Base-by-base conservation (phyloP, 2,888 invertebrate species). In the Dorcus hopei region DNA sequence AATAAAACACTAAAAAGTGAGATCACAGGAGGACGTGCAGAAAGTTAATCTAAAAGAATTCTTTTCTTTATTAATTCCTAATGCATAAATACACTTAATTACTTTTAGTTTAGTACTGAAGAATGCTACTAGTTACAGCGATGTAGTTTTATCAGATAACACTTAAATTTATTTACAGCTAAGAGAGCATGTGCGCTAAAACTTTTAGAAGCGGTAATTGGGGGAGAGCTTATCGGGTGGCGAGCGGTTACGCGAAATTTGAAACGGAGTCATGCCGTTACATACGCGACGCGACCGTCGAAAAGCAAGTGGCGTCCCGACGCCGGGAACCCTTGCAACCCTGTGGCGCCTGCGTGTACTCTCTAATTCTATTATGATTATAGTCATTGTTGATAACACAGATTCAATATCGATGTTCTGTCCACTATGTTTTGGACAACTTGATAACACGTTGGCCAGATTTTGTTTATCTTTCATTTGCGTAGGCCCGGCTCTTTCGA, bases 351-450 rank as follows among this genome's bases (percentile, higher is more conserved):
- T 73, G 75, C 74, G 74, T 74, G 66, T 58, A 57, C 66, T 68
- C 67, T 58, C 68, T 72, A 72, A 74, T 73, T 73, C 71, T 69
- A 72, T 73, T 73, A 72, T 70, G 72, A 73, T 73, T 71, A 71
- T 66, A 68, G 64, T 69, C 68, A 69, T 71, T 72, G 71, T 70
- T 72, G 72, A 72, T 73, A 74, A 70, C 70, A 70, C 66, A 69
- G 65, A 66, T 65, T 65, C 56, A n/a, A 47, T 45, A 45, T 45
- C 23, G 45, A 45, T 23, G 45, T 45, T 45, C 45, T 45, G 45
- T 38, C 33, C 38, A 38, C 49, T 38, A 38, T 26, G 38, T 19
- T 49, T 49, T 38, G 49, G 33, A 38, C 49, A 38, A 38, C 38
- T 52, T 40, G 38, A 45, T 45, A 45, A 45, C 45, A 45, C 19